Evolutionary conservation across 2,888 invertebrate genomes (phyloP), one percentile per base, ranked within the genome.

Genomic region (Byasa hedistus): DNA sequence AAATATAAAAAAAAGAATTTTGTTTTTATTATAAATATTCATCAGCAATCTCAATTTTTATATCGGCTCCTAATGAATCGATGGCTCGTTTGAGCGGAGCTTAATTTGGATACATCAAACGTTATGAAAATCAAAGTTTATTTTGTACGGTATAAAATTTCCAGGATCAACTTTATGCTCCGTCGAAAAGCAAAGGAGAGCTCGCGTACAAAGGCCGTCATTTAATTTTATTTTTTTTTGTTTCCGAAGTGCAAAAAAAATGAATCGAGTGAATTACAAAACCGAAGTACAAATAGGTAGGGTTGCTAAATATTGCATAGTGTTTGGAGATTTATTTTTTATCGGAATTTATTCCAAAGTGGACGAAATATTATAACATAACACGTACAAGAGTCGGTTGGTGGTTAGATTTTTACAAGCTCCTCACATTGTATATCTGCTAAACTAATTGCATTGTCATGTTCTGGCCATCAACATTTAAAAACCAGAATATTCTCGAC

Each of bases 211-310:
- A 89, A 87, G 87, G 83, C 79, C 75, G 76, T 68, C 77, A 81
- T 76, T 81, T 78, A 80, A 79, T 83, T 70, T 78, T 77, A 79
- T 83, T 70, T 78, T 77, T 87, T 85, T 87, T 86, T 85, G 81
- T 85, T 87, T 83, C 75, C 77, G 80, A 84, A 80, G 82, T 80
- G 83, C 78, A 81, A 85, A 88, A 87, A 87, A 48, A 85, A 78
- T 83, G 85, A 86, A 86, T 86, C 79, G 82, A 82, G 73, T 75
- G 83, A 86, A 88, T 87, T 84, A 88, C 83, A 83, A 87, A 87
- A 87, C 84, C 82, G 72, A 81, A 82, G 77, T 79, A 79, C 73
- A 75, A 71, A 72, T 68, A 68, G 71, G 48, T 79, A 88, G 86
- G 87, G 87, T 68, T 87, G 82, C 72, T 64, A 51, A 44, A n/a